Base-by-base conservation (phyloP, 1,140 invertebrate species). In the Dendrolimus kikuchii region DNA sequence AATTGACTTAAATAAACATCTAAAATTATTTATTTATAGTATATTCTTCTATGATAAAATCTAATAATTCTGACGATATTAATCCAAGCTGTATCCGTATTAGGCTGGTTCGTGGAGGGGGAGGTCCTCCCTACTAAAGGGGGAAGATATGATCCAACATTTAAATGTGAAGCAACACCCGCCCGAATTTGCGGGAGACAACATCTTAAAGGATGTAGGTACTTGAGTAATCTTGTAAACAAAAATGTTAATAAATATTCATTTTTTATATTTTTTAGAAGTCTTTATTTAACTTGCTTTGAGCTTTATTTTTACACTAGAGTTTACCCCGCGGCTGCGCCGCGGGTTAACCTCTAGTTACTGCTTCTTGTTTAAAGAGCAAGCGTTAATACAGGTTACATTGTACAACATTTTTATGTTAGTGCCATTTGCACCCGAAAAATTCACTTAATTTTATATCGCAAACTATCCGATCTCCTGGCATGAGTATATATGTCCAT, bases 141-240 rank as follows among this genome's bases (percentile, higher is more conserved):
- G 55, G 53, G 46, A 46, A 51, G 51, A 52, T 69, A 73, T 72
- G 77, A 77, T 79, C 70, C 69, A 75, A 75, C 73, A 77, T 80
- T 83, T 81, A 81, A 78, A 76, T 73, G 79, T 71, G 75, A 80
- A 77, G 71, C 75, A 75, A 71, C 74, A 74, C 64, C 65, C 70
- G 70, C 64, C 67, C 71, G 69, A 83, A 80, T 83, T 80, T 77
- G 73, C 68, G 77, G 77, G 68, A 74, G 69, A 73, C 74, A 69
- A 72, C 74, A 68, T 81, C 80, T 83, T 79, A 71, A 61, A 53
- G 49, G 57, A 56, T 59, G 60, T 53, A 23, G 3, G 23, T 23
- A 53, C 52, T 36, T 38, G 7, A 23, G 63, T 69, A 79, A 69
- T 55, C 44, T 59, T 51, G 55, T n/a, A 38, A 0, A 53, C 55